Percentiles rank a stretch among this genome's conserved stretches.
phyloP scores from a whole-genome alignment of 2,888 invertebrate genomes.

The Cryptus viduatorius region DNA sequence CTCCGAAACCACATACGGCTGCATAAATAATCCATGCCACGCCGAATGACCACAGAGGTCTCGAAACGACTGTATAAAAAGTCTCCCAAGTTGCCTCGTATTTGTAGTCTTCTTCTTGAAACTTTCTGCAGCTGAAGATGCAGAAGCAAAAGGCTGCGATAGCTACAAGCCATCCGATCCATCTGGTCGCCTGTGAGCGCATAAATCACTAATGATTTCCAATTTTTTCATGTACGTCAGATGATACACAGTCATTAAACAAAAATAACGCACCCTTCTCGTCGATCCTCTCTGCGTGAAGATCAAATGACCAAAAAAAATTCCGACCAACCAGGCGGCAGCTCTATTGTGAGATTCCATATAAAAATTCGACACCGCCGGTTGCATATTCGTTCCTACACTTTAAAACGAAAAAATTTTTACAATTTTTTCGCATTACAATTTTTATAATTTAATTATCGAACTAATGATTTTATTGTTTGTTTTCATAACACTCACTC shows the following conservation, averaged over 20 bases:
- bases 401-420: not conserved
- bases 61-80: constrained; percentile 83
- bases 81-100: constrained; percentile 81
- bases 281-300: constrained; percentile 27
- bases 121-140: constrained; percentile 69
- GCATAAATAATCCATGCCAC: constrained; percentile 86
- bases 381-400: not conserved
- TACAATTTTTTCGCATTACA: too few species aligned
- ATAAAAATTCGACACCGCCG: constrained; percentile 58
- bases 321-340: constrained; percentile 69
- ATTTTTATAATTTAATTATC: not conserved
- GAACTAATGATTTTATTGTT: not conserved
- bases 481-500: constrained; percentile 14
- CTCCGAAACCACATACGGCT: constrained; percentile 85
- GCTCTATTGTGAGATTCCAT: constrained; percentile 65
- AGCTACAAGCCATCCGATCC: constrained; percentile 71
- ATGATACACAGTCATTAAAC: not conserved
- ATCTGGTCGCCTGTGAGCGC: constrained; percentile 54
- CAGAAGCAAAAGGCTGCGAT: constrained; percentile 67
- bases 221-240: not conserved
- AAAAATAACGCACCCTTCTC: constrained; percentile 31
- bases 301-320: constrained; percentile 67
- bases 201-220: not conserved
- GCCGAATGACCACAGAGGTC: constrained; percentile 85
- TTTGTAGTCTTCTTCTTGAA: constrained; percentile 78